Evolutionary conservation across 2,888 invertebrate genomes (phyloP).

Genomic region (Diaprepes abbreviatus): DNA sequence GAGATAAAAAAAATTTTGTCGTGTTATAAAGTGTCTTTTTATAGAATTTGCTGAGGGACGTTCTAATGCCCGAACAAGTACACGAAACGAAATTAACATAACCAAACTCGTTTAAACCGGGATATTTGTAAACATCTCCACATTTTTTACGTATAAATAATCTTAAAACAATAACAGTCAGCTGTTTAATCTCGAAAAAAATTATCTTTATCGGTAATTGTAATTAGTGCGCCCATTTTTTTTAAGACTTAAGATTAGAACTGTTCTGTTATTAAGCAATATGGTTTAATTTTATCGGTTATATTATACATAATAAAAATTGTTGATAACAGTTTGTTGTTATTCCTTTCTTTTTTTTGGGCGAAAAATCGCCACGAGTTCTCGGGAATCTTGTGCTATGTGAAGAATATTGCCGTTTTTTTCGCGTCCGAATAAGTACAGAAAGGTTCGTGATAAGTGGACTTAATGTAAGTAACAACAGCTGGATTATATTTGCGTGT

Average conservation of each 20-base stretch:
- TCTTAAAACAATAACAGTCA: neutral
- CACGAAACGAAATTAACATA: slow-evolving; percentile 1
- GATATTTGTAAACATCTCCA: slow-evolving; percentile 4
- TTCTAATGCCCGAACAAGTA: too few species aligned
- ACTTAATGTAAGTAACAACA: neutral
- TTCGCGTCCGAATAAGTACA: neutral
- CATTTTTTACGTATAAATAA: neutral
- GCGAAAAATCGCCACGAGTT: neutral
- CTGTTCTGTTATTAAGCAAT: neutral
- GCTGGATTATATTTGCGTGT: neutral
- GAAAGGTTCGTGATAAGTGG: neutral
- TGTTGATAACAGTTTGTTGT: neutral
- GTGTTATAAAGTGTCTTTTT: too few species aligned
- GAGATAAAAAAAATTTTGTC: too few species aligned
- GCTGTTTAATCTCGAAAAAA: slow-evolving; percentile 11
- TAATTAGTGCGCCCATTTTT: neutral
- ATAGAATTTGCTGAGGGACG: too few species aligned
- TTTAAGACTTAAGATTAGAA: slow-evolving; percentile 11
- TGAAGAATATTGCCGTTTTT: neutral
- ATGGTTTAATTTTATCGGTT: slow-evolving; percentile 2
- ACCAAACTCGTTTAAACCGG: neutral
- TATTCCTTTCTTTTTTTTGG: neutral
- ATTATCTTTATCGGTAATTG: slow-evolving; percentile 10
- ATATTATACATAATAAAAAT: slow-evolving; percentile 5
- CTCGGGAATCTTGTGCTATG: neutral